Conservation (phyloP, 2,113 vertebrate species). For the Lampris incognitus region DNA sequence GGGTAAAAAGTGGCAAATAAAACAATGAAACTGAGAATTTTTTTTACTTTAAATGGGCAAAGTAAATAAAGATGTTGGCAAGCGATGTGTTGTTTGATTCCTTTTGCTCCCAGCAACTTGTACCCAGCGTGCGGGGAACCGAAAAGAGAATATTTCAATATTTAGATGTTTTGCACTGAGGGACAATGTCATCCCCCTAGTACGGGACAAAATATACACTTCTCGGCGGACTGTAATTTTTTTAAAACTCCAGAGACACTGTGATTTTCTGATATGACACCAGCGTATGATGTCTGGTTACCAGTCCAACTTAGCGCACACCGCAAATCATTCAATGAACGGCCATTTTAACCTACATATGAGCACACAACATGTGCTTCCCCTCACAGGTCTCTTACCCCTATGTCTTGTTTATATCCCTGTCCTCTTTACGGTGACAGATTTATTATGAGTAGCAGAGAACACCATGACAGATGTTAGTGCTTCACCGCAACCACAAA, state of each 20-base stretch:
- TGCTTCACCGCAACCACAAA: slow-evolving; percentile 67
- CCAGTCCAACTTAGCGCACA: slow-evolving; percentile 31
- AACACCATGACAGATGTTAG: slow-evolving; percentile 75
- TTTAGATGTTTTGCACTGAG: slow-evolving; percentile 13
- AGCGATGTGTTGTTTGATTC: slow-evolving; percentile 4
- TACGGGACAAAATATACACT: slow-evolving; percentile 17
- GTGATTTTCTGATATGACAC: slow-evolving; percentile 52
- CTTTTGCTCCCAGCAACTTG: slow-evolving; percentile 4
- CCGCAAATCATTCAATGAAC: slow-evolving; percentile 32
- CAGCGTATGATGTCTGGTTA: slow-evolving; percentile 17
- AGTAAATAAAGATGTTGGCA: slow-evolving; percentile 16
- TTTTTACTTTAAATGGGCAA: slow-evolving; percentile 16
- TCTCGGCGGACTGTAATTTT: slow-evolving; percentile 11
- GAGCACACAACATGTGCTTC: slow-evolving; percentile 30
- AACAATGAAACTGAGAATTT: slow-evolving; percentile 15
- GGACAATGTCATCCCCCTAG: slow-evolving; percentile 23
- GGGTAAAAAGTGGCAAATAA: slow-evolving; percentile 20
- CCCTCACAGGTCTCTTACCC: slow-evolving; percentile 36
- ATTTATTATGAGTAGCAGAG: slow-evolving; percentile 66
- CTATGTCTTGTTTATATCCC: slow-evolving; percentile 67
- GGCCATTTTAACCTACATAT: slow-evolving; percentile 33
- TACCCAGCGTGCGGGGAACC: slow-evolving; percentile 17
- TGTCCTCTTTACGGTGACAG: slow-evolving; percentile 56
- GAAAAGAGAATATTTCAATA: background rate
- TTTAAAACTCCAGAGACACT: slow-evolving; percentile 46